Conservation (phyloP, 1,140 invertebrate genomes). For the Diorhabda carinulata region DNA sequence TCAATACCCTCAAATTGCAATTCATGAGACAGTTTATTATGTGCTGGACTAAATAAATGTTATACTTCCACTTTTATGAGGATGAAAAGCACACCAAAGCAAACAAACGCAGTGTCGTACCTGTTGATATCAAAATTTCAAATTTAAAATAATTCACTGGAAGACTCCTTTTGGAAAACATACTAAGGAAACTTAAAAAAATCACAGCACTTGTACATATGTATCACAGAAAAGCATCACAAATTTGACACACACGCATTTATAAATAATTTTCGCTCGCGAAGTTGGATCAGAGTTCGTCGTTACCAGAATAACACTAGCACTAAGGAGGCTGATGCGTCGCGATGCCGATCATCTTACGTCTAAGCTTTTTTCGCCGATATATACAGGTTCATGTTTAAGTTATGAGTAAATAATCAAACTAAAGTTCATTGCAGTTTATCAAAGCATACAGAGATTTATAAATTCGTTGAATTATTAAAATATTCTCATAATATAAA, state of each 20-base stretch:
- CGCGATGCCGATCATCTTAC: conserved; percentile 9
- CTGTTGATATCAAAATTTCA: not conserved
- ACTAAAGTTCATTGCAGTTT: too few relatives aligned
- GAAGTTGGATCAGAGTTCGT: conserved; percentile 6
- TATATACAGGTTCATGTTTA: not conserved
- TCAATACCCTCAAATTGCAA: too few relatives aligned
- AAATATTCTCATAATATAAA: too few relatives aligned
- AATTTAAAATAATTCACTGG: not conserved
- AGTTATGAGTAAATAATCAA: too few relatives aligned
- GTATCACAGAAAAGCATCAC: conserved; percentile 1
- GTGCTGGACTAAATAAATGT: too few relatives aligned
- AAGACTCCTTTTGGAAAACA: not conserved
- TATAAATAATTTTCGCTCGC: conserved; percentile 13
- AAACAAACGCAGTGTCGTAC: not conserved
- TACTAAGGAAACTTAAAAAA: not conserved
- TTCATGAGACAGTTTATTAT: too few relatives aligned
- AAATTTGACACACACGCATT: conserved; percentile 15
- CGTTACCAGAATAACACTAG: conserved; percentile 13
- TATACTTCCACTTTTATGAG: too few relatives aligned
- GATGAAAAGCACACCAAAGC: not conserved
- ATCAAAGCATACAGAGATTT: too few relatives aligned
- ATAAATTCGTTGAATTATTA: too few relatives aligned
- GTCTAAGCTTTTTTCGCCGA: not conserved
- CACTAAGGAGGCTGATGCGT: conserved; percentile 11
- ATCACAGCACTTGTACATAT: conserved; percentile 8